Conservation (phyloP, 1,140 invertebrate genomes). For the Drosophila varians region DNA sequence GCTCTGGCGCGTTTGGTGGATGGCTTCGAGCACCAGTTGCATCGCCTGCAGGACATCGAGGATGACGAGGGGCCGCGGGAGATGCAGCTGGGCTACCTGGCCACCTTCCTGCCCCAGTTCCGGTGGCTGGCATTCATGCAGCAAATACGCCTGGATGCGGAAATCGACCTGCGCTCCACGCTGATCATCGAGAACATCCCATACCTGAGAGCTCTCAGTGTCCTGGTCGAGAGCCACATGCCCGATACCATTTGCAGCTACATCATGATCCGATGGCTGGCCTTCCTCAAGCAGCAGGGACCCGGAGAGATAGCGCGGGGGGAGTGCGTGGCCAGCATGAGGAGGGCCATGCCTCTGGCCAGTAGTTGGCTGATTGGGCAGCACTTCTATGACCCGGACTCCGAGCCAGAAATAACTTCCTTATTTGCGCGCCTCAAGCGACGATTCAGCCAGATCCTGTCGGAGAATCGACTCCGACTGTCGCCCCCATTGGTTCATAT, state of each 20-base stretch:
- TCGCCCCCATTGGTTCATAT: constrained; percentile 55
- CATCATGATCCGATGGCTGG: constrained; percentile 70
- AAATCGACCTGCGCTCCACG: constrained; percentile 48
- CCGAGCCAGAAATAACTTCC: constrained; percentile 28
- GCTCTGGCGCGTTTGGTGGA: constrained; percentile 65
- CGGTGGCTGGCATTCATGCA: constrained; percentile 63
- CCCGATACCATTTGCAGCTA: constrained; percentile 70
- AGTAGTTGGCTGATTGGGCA: constrained; percentile 69
- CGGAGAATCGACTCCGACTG: constrained; percentile 64
- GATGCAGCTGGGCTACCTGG: constrained; percentile 71
- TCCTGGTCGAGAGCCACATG: constrained; percentile 45
- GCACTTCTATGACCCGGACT: constrained; percentile 47
- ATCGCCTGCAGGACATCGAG: constrained; percentile 72
- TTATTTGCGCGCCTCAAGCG: constrained; percentile 49
- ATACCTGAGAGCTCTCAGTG: constrained; percentile 59
- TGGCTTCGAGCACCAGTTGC: constrained; percentile 63
- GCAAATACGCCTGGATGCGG: constrained; percentile 19
- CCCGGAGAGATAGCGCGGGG: constrained; percentile 65
- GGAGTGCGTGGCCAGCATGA: constrained; percentile 70
- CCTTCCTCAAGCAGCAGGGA: constrained; percentile 68
- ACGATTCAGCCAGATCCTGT: constrained; percentile 56
- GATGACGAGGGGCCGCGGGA: constrained; percentile 74
- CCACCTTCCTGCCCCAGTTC: constrained; percentile 64
- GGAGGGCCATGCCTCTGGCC: constrained; percentile 73
- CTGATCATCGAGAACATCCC: constrained; percentile 74